Evolutionary conservation across 2,888 invertebrate species (phyloP).

Genomic region (Seira ritae): DNA sequence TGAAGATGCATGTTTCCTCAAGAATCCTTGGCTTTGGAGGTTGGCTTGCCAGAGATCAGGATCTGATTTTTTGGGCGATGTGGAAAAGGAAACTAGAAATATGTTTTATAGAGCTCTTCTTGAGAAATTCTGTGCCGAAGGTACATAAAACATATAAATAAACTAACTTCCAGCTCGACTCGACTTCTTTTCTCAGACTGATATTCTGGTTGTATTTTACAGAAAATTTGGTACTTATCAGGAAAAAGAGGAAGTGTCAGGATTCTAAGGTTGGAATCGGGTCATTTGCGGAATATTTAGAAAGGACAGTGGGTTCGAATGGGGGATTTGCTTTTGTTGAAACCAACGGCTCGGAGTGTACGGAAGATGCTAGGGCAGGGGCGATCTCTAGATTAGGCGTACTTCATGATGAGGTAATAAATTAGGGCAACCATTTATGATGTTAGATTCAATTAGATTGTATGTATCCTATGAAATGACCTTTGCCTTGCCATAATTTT

Average conservation of each 20-base stretch:
- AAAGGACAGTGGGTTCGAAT: constrained; percentile 53
- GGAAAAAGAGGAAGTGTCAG: no score
- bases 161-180: constrained; percentile 36
- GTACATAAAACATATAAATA: constrained; percentile 77
- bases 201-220: constrained; percentile 44
- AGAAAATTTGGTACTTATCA: constrained; percentile 34
- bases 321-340: constrained; percentile 35
- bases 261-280: no score
- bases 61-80: constrained; percentile 76
- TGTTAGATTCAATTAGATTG: neutral
- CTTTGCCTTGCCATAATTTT: neutral
- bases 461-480: neutral
- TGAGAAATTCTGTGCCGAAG: constrained; percentile 79
- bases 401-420: no score
- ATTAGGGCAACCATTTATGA: no score
- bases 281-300: constrained; percentile 60
- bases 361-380: no score
- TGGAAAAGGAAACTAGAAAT: constrained; percentile 77
- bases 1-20: constrained; percentile 36
- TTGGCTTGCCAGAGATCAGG: constrained; percentile 74
- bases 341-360: no score
- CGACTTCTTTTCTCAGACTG: constrained; percentile 1
- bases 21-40: constrained; percentile 60
- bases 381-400: no score
- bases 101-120: constrained; percentile 79